Evolutionary conservation across 2,888 invertebrate species (phyloP).

Genomic region (Philereme vetulata): DNA sequence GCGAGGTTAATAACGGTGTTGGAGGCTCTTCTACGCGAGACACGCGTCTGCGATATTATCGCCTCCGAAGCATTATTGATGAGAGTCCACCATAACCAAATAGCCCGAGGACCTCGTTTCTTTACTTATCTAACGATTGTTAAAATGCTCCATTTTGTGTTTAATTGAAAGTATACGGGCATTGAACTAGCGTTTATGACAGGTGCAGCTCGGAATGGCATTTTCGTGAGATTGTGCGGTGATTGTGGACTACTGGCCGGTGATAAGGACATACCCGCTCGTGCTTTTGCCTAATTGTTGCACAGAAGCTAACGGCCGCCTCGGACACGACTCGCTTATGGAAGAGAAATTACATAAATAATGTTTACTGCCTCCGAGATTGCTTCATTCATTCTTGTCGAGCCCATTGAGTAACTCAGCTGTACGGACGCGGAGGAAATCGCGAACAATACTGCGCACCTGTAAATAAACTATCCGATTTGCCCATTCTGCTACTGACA

Average conservation of each 20-base stretch:
- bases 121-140: constrained; percentile 75
- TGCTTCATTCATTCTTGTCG: constrained; percentile 78
- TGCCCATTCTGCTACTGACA: constrained; percentile 55
- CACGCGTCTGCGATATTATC: constrained; percentile 81
- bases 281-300: constrained; percentile 71
- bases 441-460: constrained; percentile 63
- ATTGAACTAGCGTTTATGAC: constrained; percentile 72
- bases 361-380: constrained; percentile 69
- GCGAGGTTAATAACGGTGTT: constrained; percentile 80
- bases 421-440: constrained; percentile 58
- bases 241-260: constrained; percentile 70
- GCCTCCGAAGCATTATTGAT: constrained; percentile 79
- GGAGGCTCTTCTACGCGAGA: constrained; percentile 74
- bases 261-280: constrained; percentile 64
- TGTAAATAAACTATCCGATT: constrained; percentile 59
- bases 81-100: constrained; percentile 77
- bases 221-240: constrained; percentile 79
- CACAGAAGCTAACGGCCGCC: constrained; percentile 76
- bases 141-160: constrained; percentile 65
- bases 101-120: constrained; percentile 79
- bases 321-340: constrained; percentile 67
- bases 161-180: constrained; percentile 72
- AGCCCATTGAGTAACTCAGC: constrained; percentile 67
- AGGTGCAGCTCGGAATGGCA: constrained; percentile 77
- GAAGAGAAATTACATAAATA: constrained; percentile 72